These are phyloP conservation scores for Styela plicata DNA, from an alignment of 23 tunicate genomes.

Conservation along the genomic window DNA sequence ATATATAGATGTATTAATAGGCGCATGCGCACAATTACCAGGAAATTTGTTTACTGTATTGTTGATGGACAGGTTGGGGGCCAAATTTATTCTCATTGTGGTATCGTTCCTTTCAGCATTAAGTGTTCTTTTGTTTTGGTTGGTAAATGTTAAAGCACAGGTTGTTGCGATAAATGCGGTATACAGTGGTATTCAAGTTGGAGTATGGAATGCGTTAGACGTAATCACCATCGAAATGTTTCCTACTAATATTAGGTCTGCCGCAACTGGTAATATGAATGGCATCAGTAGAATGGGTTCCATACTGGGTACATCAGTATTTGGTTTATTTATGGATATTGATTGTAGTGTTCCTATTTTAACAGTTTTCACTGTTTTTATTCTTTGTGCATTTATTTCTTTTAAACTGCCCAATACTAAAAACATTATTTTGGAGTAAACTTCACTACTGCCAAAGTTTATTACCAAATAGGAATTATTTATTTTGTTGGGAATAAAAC, in stretches of 20 bases:
- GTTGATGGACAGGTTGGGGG: constrained; percentile 73
- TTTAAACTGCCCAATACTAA: constrained; percentile 65
- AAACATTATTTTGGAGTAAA: constrained; percentile 5
- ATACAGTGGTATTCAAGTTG: constrained; percentile 53
- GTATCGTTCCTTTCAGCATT: constrained; percentile 34
- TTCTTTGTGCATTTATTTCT: constrained; percentile 44
- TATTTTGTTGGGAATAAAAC: too few species aligned
- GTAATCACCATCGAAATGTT: constrained; percentile 76
- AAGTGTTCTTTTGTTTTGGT: constrained; percentile 61
- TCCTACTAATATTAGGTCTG: constrained; percentile 68
- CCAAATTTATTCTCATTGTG: constrained; percentile 44
- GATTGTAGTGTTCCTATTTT: constrained; percentile 73
- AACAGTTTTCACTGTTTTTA: constrained; percentile 29
- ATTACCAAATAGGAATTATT: too few species aligned
- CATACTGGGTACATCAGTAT: constrained; percentile 54
- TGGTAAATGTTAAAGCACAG: constrained; percentile 51
- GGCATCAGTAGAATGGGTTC: constrained; percentile 70
- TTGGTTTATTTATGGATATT: constrained; percentile 66
- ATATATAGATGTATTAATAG: constrained; percentile 78
- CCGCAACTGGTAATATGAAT: constrained; percentile 61
- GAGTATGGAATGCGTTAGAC: constrained; percentile 87
- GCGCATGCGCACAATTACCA: constrained; percentile 77
- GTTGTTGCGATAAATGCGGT: constrained; percentile 18
- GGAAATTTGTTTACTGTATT: constrained; percentile 51
- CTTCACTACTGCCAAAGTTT: too few species aligned